A percentile compares a stretch with the other conserved stretches of the same genome.
Conservation (phyloP, 2,888 invertebrate species). For the Pantelozetes paolii region DNA sequence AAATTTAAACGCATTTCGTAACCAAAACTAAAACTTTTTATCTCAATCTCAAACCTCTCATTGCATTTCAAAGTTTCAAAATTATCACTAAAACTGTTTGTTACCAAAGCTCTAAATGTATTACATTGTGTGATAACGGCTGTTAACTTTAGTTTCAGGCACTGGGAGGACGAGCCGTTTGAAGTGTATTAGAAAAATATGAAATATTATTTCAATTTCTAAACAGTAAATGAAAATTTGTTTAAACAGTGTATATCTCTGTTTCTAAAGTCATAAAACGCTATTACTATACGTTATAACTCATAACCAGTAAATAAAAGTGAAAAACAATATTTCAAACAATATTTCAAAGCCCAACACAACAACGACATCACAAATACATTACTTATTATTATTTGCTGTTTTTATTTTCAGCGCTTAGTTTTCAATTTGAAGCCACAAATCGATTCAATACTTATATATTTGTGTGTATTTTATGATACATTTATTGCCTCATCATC, state of each 20-base stretch:
- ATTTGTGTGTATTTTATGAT: neutral
- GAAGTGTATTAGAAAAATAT: conserved; percentile 13
- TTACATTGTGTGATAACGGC: conserved; percentile 21
- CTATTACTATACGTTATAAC: no score
- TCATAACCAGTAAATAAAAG: neutral
- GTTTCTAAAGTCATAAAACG: neutral
- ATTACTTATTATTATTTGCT: neutral
- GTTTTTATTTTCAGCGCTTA: neutral
- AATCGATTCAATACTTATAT: neutral
- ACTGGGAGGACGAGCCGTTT: neutral
- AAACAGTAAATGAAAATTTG: neutral
- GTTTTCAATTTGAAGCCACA: conserved; percentile 22
- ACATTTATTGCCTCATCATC: conserved; percentile 21
- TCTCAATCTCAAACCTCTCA: conserved; percentile 31
- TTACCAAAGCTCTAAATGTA: conserved; percentile 29
- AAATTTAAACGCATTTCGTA: conserved; percentile 24
- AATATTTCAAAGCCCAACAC: no score
- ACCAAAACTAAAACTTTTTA: conserved; percentile 31
- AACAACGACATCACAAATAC: no score
- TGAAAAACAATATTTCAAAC: no score
- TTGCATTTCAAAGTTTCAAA: conserved; percentile 35
- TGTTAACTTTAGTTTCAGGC: conserved; percentile 12
- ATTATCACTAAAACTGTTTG: conserved; percentile 31
- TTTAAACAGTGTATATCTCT: conserved; percentile 22
- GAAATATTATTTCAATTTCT: neutral